Conservation (phyloP, 2,113 vertebrate genomes). For the Oreochromis tanganicae region DNA sequence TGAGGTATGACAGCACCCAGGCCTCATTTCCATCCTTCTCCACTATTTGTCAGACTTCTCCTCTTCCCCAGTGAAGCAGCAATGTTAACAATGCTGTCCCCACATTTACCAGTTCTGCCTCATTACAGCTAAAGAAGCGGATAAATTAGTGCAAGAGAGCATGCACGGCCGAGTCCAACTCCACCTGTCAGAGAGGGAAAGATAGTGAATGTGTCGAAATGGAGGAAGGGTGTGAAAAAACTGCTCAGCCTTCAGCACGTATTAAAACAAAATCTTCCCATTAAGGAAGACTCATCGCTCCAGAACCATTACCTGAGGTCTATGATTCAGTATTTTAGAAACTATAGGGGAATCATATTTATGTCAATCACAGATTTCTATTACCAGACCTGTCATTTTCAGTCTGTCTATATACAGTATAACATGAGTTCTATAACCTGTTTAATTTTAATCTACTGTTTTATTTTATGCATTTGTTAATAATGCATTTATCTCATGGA, state of each 20-base stretch:
- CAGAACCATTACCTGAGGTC: background rate
- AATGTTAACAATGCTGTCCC: constrained; percentile 72
- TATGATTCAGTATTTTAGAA: constrained; percentile 1
- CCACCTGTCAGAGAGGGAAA: constrained; percentile 52
- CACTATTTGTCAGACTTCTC: constrained; percentile 53
- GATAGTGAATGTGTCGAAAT: constrained; percentile 21
- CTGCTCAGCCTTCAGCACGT: constrained; percentile 18
- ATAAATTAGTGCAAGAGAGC: constrained; percentile 68
- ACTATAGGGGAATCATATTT: background rate
- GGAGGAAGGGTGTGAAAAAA: constrained; percentile 26
- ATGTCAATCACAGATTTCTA: background rate
- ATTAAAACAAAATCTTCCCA: constrained; percentile 27
- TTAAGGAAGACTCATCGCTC: background rate
- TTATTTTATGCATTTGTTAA: background rate
- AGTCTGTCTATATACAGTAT: background rate
- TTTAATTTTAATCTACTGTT: background rate
- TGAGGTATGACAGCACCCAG: constrained; percentile 52
- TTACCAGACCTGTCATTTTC: background rate
- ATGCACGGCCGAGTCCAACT: constrained; percentile 42
- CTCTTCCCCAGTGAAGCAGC: constrained; percentile 58
- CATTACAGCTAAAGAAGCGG: constrained; percentile 70
- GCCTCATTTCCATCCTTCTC: constrained; percentile 56
- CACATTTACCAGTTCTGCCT: constrained; percentile 75
- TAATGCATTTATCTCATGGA: background rate
- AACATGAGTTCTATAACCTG: background rate